A percentile compares a stretch with the other conserved stretches of the same genome.
These are phyloP conservation scores for Styela clava DNA, from an alignment of 23 tunicate species.

Conservation along the genomic window DNA sequence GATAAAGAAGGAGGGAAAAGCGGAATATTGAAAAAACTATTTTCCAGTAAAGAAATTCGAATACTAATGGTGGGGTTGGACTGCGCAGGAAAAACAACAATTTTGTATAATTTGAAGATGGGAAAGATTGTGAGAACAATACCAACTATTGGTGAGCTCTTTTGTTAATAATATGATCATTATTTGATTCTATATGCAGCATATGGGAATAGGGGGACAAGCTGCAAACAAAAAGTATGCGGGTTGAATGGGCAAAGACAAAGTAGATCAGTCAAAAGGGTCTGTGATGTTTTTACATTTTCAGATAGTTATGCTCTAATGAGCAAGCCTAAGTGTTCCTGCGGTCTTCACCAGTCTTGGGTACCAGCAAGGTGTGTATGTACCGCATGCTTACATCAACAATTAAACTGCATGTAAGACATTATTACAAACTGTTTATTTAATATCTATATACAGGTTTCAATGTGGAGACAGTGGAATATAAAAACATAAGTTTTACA, in stretches of 20 bases:
- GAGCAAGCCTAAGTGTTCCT: no score
- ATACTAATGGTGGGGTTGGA: constrained; percentile 91
- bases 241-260: not conserved
- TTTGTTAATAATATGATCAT: not conserved
- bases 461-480: constrained; percentile 95
- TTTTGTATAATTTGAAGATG: constrained; percentile 87
- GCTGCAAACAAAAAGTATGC: not conserved
- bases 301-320: no score
- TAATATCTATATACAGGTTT: no score
- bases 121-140: constrained; percentile 95
- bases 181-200: not conserved
- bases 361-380: no score
- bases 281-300: no score
- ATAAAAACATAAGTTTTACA: constrained; percentile 89
- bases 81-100: constrained; percentile 92
- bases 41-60: constrained; percentile 79
- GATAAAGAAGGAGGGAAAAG: constrained; percentile 37
- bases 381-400: no score
- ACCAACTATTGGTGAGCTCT: constrained; percentile 84
- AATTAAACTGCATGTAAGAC: no score
- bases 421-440: no score
- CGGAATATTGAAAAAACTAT: constrained; percentile 61
- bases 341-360: no score
- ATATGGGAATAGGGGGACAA: not conserved
- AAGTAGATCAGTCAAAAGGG: no score